Base-by-base conservation (phyloP, 2,113 vertebrate genomes). In the Shinisaurus crocodilurus region DNA sequence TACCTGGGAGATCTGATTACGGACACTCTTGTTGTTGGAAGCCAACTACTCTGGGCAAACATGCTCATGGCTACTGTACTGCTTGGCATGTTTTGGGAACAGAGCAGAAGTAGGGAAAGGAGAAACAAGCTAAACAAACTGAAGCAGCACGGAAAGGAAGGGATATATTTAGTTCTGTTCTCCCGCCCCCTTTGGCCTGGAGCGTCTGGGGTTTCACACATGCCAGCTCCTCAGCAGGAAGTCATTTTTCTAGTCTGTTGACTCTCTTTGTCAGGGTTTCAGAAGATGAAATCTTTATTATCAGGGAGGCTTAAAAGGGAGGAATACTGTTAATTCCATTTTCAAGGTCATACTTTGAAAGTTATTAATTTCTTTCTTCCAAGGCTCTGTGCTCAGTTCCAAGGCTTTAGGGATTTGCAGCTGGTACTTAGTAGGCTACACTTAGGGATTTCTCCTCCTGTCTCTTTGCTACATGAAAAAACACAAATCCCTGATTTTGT, bases 341-440 rank as follows among this genome's bases (percentile, higher is more conserved):
- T 97, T 96, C 96, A 97, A 96, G 96, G 95, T 95, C 93, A 96
- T 93, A 95, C 93, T 97, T 97, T 91, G 92, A 94, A 97, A 97
- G 91, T 96, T 97, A 95, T 96, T 97, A 94, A 96, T 97, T 97
- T 97, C 92, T 93, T 96, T 96, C 94, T 96, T 91, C 70, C 83
- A 90, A 86, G 75, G 93, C 96, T 97, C 91, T 95, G 86, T 82
- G 76, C 93, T 96, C 93, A 95, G 89, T 94, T 95, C 92, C 1
- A 84, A 96, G 93, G 95, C 93, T 96, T 97, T 96, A 95, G 88
- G 95, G 95, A 96, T 96, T 96, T 96, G 92, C 54, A 93, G 88
- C 72, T 95, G 91, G 88, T 96, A 92, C 92, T 95, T 95, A 88
- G 65, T 91, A 90, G 82, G 89, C 91, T 93, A 94, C 94, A 93